These are phyloP conservation scores for Lucilia sericata DNA, from an alignment of 1,140 invertebrate genomes.

Conservation along the genomic window DNA sequence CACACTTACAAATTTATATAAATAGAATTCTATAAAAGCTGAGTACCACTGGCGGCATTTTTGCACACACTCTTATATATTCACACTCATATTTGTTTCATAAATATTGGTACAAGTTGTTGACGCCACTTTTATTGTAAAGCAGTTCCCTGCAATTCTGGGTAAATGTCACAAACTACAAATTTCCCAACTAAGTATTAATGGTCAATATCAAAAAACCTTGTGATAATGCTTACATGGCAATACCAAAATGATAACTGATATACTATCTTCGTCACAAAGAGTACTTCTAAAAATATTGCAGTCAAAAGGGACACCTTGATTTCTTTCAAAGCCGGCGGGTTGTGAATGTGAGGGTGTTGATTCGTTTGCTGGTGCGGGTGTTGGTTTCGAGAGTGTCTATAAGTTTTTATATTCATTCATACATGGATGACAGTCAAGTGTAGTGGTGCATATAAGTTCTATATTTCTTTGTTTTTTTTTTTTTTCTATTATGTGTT, in stretches of 20 bases:
- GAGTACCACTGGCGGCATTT: slow-evolving; percentile 8
- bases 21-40: slow-evolving; percentile 10
- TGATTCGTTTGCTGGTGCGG: no score
- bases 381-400: not conserved
- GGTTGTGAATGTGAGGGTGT: not conserved
- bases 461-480: slow-evolving; percentile 5
- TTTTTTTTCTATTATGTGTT: not conserved
- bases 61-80: not conserved
- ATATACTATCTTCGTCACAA: no score
- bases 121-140: slow-evolving; percentile 36
- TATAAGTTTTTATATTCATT: not conserved
- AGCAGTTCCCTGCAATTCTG: not conserved
- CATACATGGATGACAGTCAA: slow-evolving; percentile 16
- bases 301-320: no score
- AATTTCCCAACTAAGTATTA: no score
- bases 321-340: no score
- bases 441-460: slow-evolving; percentile 35
- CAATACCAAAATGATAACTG: no score
- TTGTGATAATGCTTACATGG: no score
- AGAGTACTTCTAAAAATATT: no score
- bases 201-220: no score
- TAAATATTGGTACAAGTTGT: slow-evolving; percentile 31
- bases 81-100: not conserved
- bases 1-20: not conserved
- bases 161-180: no score